A percentile compares a stretch with the other conserved stretches of the same genome.
These are phyloP conservation scores for Gerris lacustris DNA, from an alignment of 2,888 invertebrate genomes.

Conservation along the genomic window DNA sequence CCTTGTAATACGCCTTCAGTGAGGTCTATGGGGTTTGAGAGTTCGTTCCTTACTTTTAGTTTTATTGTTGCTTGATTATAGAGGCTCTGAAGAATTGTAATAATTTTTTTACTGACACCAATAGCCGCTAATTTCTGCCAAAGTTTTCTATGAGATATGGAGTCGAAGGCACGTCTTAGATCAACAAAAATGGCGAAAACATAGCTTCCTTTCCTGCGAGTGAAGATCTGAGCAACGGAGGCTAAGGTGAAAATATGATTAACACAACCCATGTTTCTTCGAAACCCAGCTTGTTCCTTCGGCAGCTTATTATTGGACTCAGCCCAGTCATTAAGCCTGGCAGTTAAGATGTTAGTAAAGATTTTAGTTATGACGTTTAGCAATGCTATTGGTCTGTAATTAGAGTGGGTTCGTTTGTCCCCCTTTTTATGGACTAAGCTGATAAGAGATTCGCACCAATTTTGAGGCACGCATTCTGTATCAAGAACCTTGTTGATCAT, in stretches of 20 bases:
- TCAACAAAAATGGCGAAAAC: conserved; percentile 13
- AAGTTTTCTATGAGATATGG: conserved; percentile 4
- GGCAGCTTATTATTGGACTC: neutral
- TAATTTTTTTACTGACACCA: conserved; percentile 9
- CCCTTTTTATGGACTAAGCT: conserved; percentile 14
- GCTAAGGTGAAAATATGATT: conserved; percentile 12
- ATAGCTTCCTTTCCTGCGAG: neutral
- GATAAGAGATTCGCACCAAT: conserved; percentile 6
- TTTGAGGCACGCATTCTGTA: conserved; percentile 5
- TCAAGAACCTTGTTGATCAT: conserved; percentile 12
- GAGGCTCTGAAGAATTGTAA: conserved; percentile 1
- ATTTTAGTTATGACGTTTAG: conserved; percentile 11
- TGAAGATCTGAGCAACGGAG: neutral
- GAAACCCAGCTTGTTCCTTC: conserved; percentile 16
- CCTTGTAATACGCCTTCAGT: conserved; percentile 14
- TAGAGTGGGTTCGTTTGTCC: neutral
- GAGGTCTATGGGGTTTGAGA: neutral
- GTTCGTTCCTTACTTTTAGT: neutral
- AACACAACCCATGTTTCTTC: conserved; percentile 8
- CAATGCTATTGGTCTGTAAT: conserved; percentile 13
- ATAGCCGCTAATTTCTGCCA: conserved; percentile 9
- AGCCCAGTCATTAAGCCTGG: conserved; percentile 6
- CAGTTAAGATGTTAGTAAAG: neutral
- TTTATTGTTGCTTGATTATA: conserved; percentile 8
- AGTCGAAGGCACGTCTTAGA: conserved; percentile 13